Percentiles rank a stretch among this genome's conserved stretches.
Conservation (phyloP, 2,888 invertebrate species). For the Brachylomia viminalis region DNA sequence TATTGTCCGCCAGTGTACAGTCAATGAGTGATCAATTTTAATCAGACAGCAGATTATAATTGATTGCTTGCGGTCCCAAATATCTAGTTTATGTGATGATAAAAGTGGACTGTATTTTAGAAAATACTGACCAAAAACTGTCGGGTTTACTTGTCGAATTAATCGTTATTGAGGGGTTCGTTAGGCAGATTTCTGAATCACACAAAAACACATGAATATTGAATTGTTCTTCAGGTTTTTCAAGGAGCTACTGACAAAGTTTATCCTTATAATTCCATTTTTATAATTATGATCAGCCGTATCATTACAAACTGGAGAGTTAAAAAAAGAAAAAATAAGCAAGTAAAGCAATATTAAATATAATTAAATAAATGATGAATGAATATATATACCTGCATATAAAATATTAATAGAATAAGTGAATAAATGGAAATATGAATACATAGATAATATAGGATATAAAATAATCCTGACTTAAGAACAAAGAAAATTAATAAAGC, state of each 20-base stretch:
- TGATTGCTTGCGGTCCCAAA: conserved; percentile 40
- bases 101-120: conserved; percentile 24
- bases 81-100: conserved; percentile 22
- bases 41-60: conserved; percentile 51
- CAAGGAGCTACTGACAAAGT: not conserved
- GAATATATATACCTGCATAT: no score
- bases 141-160: not conserved
- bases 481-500: no score
- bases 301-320: not conserved
- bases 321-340: no score
- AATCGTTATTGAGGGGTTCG: not conserved
- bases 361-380: no score
- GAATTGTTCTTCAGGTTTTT: not conserved
- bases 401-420: no score
- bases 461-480: no score
- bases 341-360: no score
- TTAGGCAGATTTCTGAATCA: not conserved
- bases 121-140: conserved; percentile 1
- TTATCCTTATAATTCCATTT: not conserved
- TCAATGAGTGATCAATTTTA: conserved; percentile 49
- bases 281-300: not conserved
- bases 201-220: not conserved
- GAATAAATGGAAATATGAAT: no score
- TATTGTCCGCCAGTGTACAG: conserved; percentile 36
- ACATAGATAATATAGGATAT: no score